These are phyloP conservation scores for Platichthys flesus DNA, from an alignment of 2,113 vertebrate species.

Conservation along the genomic window DNA sequence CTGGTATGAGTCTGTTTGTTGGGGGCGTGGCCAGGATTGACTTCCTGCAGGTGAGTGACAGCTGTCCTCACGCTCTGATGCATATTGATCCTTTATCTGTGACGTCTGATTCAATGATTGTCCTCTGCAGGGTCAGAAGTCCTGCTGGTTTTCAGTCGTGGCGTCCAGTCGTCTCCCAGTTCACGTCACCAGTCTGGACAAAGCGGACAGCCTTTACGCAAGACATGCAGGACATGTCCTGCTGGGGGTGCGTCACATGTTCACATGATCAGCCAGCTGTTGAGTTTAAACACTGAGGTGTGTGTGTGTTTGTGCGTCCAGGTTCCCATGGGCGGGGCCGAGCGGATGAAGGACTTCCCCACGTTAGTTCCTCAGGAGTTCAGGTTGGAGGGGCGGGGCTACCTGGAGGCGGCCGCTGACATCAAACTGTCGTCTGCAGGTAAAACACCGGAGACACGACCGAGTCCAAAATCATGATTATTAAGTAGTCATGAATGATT, in stretches of 20 bases:
- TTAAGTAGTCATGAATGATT: background rate
- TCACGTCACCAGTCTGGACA: constrained; percentile 83
- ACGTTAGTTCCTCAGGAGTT: constrained; percentile 86
- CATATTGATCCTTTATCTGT: background rate
- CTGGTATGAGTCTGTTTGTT: constrained; percentile 88
- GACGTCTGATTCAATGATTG: background rate
- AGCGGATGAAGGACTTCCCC: constrained; percentile 91
- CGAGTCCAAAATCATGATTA: too few species aligned
- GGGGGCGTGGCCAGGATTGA: constrained; percentile 91
- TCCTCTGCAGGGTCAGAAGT: constrained; percentile 81
- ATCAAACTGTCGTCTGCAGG: constrained; percentile 94
- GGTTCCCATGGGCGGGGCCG: constrained; percentile 90
- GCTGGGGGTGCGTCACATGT: constrained; percentile 84
- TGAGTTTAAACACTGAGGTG: background rate
- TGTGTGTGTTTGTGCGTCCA: constrained; percentile 25
- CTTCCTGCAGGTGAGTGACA: constrained; percentile 85
- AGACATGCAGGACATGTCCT: constrained; percentile 84
- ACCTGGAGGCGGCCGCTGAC: constrained; percentile 87
- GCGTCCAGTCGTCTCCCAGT: constrained; percentile 87
- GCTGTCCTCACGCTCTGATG: too few species aligned
- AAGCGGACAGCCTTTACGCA: constrained; percentile 84
- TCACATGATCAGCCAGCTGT: background rate
- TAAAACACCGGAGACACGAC: constrained; percentile 56
- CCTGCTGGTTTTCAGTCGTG: constrained; percentile 92
- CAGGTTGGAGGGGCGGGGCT: constrained; percentile 81